Base-by-base conservation (phyloP, 2,888 invertebrate species). In the Sphecodes monilicornis region DNA sequence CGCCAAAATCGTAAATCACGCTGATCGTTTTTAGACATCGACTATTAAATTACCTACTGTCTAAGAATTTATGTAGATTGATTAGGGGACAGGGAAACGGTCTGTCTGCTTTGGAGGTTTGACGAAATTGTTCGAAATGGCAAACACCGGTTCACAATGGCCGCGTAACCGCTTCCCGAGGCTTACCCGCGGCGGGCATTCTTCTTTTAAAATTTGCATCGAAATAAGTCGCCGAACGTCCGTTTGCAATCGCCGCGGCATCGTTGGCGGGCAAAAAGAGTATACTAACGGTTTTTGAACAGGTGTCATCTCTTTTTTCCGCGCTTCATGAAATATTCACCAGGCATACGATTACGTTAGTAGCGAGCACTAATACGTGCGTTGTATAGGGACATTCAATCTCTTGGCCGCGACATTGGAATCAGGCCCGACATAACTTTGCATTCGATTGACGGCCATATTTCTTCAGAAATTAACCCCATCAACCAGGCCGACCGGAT, bases 291-390 rank as follows among this genome's bases (percentile, higher is more conserved):
- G 92, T 92, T 91, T 92, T 86, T 86, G 89, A 92, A 90, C 92
- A 92, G 92, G 91, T 93, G 93, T 93, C 93, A 91, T 91, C 91
- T 91, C 92, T 92, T 92, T 91, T 92, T 93, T 92, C 90, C 90
- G 84, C 86, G 90, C 89, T 92, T 92, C 93, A 92, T 93, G 91
- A 93, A 93, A 93, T 93, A 93, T 93, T 93, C 93, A 93, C 92
- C 86, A 92, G 91, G 91, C 92, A 92, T 92, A 92, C 91, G 92
- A 93, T 92, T 91, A 92, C 90, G 89, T 85, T 90, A 88, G 89
- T 91, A 86, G 88, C 76, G 81, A 75, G 80, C 84, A 83, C 90
- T 88, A 91, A 90, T 90, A 90, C 90, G 88, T 89, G 87, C 87
- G 88, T 89, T 88, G 87, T 87, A 64, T 88, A 36, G 81, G 86